Percentiles rank a stretch among this genome's conserved stretches.
phyloP scores from a whole-genome alignment of 2,888 invertebrate genomes.

The Ischnus inquisitorius region DNA sequence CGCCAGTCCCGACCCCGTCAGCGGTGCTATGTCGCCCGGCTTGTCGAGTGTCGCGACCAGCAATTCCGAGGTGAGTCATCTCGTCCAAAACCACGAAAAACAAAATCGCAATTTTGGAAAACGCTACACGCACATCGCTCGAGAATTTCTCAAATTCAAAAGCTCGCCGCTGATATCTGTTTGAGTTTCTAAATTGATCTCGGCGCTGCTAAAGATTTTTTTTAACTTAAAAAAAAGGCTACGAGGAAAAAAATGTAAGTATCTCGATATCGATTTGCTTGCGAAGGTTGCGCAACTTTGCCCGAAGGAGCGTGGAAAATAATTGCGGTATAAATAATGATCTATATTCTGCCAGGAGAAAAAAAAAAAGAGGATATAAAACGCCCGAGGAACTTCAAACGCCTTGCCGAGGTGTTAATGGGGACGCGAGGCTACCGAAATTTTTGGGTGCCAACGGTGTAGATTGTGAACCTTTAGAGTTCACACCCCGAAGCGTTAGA shows the following conservation, averaged over 20 bases:
- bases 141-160: too few species aligned
- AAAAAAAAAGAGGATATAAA: not conserved
- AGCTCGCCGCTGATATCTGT: too few species aligned
- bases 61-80: constrained; percentile 91
- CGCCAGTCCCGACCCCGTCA: constrained; percentile 77
- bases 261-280: too few species aligned
- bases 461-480: constrained; percentile 56
- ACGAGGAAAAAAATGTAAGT: too few species aligned
- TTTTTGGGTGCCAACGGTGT: constrained; percentile 10
- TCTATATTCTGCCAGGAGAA: not conserved
- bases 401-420: constrained; percentile 12
- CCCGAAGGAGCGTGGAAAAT: not conserved
- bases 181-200: too few species aligned
- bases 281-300: not conserved
- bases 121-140: too few species aligned
- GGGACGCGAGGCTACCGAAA: constrained; percentile 10
- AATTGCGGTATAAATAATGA: not conserved
- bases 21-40: constrained; percentile 89
- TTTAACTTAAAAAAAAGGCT: too few species aligned
- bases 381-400: not conserved
- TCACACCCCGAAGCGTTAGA: constrained; percentile 38
- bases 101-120: not conserved
- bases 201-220: too few species aligned
- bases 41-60: constrained; percentile 93
- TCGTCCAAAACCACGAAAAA: not conserved